Conservation (phyloP, 2,888 invertebrate genomes). For the Idaea biselata region DNA sequence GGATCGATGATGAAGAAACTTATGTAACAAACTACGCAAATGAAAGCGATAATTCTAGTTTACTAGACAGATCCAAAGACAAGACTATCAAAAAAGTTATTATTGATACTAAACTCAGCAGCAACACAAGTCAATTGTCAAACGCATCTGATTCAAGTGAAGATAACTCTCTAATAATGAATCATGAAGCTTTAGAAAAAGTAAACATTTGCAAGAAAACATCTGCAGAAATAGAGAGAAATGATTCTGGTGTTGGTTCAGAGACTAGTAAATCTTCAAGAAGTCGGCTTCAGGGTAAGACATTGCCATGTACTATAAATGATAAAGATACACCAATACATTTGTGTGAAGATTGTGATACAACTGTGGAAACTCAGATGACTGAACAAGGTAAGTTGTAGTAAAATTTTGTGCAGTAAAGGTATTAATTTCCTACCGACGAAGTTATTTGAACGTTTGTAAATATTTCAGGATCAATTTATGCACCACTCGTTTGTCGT, state of each 20-base stretch:
- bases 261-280: conserved; percentile 94
- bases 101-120: conserved; percentile 77
- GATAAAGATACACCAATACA: conserved; percentile 83
- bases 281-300: conserved; percentile 85
- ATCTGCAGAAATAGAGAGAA: conserved; percentile 91
- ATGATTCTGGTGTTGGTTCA: conserved; percentile 95
- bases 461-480: conserved; percentile 81
- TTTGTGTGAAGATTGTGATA: conserved; percentile 93
- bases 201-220: conserved; percentile 79
- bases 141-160: conserved; percentile 93
- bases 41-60: conserved; percentile 73
- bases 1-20: conserved; percentile 85
- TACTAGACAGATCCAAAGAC: conserved; percentile 78
- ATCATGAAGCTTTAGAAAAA: conserved; percentile 81
- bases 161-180: conserved; percentile 86
- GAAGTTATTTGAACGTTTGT: not conserved
- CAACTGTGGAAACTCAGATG: conserved; percentile 87
- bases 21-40: conserved; percentile 83
- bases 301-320: conserved; percentile 66
- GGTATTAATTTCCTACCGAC: not conserved
- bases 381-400: conserved; percentile 81
- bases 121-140: conserved; percentile 88
- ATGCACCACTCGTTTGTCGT: conserved; percentile 90
- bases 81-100: conserved; percentile 75
- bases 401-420: not conserved